Conservation (phyloP, 2,888 invertebrate species). For the Synergus umbraculus region DNA sequence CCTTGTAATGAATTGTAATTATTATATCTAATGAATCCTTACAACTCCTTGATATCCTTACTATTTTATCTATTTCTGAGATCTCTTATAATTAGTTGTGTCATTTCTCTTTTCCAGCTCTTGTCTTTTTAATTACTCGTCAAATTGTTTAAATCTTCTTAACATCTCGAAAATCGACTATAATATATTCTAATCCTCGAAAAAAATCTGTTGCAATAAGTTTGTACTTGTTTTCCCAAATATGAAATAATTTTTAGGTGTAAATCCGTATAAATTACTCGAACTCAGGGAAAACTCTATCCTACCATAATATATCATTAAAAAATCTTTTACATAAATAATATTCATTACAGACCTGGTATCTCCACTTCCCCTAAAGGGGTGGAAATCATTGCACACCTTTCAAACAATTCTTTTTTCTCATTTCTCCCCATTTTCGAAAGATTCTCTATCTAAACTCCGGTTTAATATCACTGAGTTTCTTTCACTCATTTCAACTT, state of each 20-base stretch:
- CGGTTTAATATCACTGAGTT: constrained; percentile 33
- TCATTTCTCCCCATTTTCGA: not conserved
- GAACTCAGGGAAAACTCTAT: too few species aligned
- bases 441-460: constrained; percentile 18
- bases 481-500: constrained; percentile 41
- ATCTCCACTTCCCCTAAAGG: not conserved
- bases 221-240: too few species aligned
- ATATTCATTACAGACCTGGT: not conserved
- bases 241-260: too few species aligned
- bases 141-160: too few species aligned
- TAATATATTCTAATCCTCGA: too few species aligned
- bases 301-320: too few species aligned
- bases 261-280: too few species aligned
- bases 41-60: not conserved
- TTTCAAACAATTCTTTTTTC: constrained; percentile 15
- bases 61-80: not conserved
- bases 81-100: not conserved
- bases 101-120: too few species aligned
- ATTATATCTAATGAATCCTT: not conserved
- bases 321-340: not conserved
- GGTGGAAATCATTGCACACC: not conserved
- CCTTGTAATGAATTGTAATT: not conserved
- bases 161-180: too few species aligned
- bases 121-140: too few species aligned
- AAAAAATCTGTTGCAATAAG: too few species aligned